Conservation (phyloP, 2,888 invertebrate species). For the Plagiodera versicolora region DNA sequence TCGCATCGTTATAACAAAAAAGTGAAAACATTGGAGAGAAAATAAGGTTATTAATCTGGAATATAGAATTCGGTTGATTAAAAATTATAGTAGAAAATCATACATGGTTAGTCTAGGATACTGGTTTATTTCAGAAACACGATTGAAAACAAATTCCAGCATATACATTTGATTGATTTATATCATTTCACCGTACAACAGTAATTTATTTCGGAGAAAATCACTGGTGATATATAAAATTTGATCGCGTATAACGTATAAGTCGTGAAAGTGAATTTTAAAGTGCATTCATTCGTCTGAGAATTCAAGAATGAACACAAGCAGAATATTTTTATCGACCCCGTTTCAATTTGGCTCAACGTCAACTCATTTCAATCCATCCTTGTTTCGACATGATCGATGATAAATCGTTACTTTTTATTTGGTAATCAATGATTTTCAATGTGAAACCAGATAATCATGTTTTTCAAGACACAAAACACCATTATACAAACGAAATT, state of each 20-base stretch:
- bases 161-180: too few relatives aligned
- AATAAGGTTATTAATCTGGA: neutral
- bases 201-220: too few relatives aligned
- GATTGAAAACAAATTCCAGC: too few relatives aligned
- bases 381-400: neutral
- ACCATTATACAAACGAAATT: too few relatives aligned
- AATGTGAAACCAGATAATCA: too few relatives aligned
- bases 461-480: too few relatives aligned
- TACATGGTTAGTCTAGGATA: too few relatives aligned
- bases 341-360: neutral
- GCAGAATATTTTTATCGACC: neutral
- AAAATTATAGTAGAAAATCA: too few relatives aligned
- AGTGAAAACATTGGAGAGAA: neutral
- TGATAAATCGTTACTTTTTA: neutral
- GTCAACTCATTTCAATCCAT: neutral
- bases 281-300: neutral
- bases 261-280: neutral
- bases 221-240: neutral
- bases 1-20: neutral
- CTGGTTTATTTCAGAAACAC: too few relatives aligned
- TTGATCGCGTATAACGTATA: neutral
- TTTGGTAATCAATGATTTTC: too few relatives aligned
- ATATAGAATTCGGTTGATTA: neutral
- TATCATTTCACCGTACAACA: too few relatives aligned
- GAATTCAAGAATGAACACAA: neutral